phyloP scores from a whole-genome alignment of 2,113 vertebrate species.

The Aplodontia rufa region DNA sequence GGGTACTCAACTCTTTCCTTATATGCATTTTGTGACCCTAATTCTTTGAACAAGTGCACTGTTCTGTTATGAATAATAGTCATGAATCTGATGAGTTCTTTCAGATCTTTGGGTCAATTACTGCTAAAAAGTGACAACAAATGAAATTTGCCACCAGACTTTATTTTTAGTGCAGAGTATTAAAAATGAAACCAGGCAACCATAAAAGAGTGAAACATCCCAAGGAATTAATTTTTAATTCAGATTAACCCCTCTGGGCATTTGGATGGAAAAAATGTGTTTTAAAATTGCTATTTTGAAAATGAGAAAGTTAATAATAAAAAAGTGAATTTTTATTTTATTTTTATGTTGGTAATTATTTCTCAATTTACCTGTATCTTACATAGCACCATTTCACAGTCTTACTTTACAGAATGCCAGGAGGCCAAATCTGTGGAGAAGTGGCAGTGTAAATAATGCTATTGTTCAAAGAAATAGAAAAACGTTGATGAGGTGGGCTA shows the following conservation, averaged over 20 bases:
- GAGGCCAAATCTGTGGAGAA: not conserved
- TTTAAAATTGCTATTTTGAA: conserved; percentile 63
- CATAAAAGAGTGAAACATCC: conserved; percentile 52
- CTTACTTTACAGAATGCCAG: not conserved
- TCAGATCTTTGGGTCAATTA: conserved; percentile 54
- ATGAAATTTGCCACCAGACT: conserved; percentile 33
- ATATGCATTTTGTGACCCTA: conserved; percentile 20
- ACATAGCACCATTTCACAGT: not conserved
- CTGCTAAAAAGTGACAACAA: conserved; percentile 44
- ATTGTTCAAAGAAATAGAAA: not conserved
- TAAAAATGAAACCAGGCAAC: conserved; percentile 56
- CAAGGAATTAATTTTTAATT: conserved; percentile 53
- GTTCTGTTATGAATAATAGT: not conserved
- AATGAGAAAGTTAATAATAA: conserved; percentile 49
- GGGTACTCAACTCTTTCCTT: not conserved
- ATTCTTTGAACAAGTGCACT: not conserved
- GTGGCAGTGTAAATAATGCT: not conserved
- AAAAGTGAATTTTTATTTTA: conserved; percentile 17
- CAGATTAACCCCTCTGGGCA: conserved; percentile 44
- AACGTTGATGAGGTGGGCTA: not conserved
- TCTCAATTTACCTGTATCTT: not conserved
- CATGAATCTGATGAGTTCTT: not conserved
- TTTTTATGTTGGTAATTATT: conserved; percentile 43
- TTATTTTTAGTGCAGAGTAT: conserved; percentile 64
- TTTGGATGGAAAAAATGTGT: conserved; percentile 33